phyloP scores from a whole-genome alignment of 2,113 vertebrate species.

The Sinocyclocheilus grahami region DNA sequence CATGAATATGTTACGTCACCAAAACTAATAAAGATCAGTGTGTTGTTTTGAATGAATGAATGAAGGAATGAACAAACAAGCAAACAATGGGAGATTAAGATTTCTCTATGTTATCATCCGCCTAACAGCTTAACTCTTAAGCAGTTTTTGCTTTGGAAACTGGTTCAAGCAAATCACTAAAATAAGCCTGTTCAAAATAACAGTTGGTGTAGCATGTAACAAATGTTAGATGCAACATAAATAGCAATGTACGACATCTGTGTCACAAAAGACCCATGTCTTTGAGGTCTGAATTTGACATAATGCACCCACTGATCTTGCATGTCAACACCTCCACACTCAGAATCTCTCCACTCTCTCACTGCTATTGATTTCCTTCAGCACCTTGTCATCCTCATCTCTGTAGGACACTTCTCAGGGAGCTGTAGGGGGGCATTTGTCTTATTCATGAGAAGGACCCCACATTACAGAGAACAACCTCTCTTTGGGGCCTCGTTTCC shows the following conservation, averaged over 20 bases:
- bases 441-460: slow-evolving; percentile 16
- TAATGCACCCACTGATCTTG: background rate
- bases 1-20: too few relatives aligned
- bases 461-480: background rate
- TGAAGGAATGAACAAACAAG: too few relatives aligned
- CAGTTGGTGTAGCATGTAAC: background rate
- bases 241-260: background rate
- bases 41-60: too few relatives aligned
- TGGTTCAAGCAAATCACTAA: background rate
- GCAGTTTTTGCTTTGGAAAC: background rate
- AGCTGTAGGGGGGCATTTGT: background rate
- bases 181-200: background rate
- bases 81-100: too few relatives aligned
- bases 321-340: background rate
- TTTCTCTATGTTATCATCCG: background rate
- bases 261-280: background rate
- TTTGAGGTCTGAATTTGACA: background rate
- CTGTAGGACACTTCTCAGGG: background rate
- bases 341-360: background rate
- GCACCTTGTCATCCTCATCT: background rate
- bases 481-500: background rate
- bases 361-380: slow-evolving; percentile 6
- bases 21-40: too few relatives aligned
- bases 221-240: background rate
- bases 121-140: background rate